phyloP scores from a whole-genome alignment of 2,113 vertebrate genomes.

The Diglossa brunneiventris region DNA sequence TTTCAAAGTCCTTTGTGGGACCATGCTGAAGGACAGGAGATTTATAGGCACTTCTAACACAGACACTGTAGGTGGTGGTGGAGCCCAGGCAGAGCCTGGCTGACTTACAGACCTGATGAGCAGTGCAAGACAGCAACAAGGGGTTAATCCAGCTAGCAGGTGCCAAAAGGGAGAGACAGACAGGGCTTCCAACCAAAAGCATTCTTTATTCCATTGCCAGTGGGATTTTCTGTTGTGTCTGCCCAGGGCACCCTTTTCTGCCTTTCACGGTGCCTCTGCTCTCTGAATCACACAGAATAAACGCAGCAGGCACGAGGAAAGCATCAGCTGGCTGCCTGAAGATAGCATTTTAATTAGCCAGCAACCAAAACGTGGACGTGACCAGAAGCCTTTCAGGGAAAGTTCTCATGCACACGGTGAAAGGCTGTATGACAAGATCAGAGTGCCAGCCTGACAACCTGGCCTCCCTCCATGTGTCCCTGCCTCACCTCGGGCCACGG shows the following conservation, averaged over 20 bases:
- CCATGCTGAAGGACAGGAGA: background rate
- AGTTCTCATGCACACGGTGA: background rate
- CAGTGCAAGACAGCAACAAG: background rate
- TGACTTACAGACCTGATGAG: background rate
- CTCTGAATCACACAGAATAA: background rate
- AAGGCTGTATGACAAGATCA: background rate
- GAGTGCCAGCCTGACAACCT: background rate
- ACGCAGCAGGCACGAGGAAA: background rate
- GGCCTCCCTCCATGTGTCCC: background rate
- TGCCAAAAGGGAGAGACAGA: background rate
- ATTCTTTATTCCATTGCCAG: background rate
- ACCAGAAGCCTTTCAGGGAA: background rate
- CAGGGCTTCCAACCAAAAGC: background rate
- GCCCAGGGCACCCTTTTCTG: background rate
- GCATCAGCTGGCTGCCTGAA: background rate
- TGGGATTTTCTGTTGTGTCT: background rate
- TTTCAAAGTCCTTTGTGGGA: background rate
- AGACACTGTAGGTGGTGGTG: background rate
- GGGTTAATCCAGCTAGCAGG: background rate
- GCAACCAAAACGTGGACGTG: background rate
- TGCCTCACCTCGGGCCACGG: fast-evolving
- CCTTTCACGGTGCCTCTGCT: background rate
- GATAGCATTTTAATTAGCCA: slow-evolving; percentile 3
- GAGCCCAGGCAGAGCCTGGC: background rate
- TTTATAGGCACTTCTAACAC: background rate